Percentiles rank a stretch among this genome's conserved stretches.
phyloP scores from a whole-genome alignment of 2,113 vertebrate species.

The Gorsachius goisagi region DNA sequence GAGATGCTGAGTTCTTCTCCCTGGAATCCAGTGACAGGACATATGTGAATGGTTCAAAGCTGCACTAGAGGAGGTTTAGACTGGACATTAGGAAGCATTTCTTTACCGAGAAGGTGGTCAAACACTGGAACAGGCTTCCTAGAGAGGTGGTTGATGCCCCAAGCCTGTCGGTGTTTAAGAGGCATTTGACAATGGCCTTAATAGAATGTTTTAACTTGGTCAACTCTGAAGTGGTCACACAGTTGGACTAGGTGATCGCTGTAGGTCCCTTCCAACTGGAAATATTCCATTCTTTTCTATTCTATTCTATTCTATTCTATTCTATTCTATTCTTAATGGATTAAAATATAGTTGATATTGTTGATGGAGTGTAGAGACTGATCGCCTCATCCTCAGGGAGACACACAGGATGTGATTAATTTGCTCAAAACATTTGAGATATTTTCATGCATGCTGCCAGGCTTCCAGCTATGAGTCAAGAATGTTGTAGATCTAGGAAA shows the following conservation, averaged over 20 bases:
- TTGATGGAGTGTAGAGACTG: not conserved
- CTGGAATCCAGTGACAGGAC: not conserved
- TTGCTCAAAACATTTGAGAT: not conserved
- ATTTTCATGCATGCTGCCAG: not conserved
- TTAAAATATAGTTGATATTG: not conserved
- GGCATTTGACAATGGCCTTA: not conserved
- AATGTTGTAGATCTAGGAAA: not conserved
- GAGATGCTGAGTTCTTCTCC: not conserved
- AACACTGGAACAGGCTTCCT: not conserved
- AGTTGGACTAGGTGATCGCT: not conserved
- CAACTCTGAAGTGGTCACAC: not conserved
- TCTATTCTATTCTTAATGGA: not conserved
- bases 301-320: too few species aligned
- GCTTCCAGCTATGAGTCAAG: not conserved
- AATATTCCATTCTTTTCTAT: too few species aligned
- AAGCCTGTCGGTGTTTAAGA: not conserved
- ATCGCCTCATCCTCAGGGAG: not conserved
- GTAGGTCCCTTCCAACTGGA: not conserved
- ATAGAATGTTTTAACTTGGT: not conserved
- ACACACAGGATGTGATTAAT: not conserved
- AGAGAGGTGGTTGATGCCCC: not conserved
- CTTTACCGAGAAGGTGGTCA: fast-evolving
- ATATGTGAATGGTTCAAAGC: not conserved
- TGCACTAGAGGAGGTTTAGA: not conserved
- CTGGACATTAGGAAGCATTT: not conserved